phyloP scores from a whole-genome alignment of 2,113 vertebrate genomes.

The Gadus macrocephalus region DNA sequence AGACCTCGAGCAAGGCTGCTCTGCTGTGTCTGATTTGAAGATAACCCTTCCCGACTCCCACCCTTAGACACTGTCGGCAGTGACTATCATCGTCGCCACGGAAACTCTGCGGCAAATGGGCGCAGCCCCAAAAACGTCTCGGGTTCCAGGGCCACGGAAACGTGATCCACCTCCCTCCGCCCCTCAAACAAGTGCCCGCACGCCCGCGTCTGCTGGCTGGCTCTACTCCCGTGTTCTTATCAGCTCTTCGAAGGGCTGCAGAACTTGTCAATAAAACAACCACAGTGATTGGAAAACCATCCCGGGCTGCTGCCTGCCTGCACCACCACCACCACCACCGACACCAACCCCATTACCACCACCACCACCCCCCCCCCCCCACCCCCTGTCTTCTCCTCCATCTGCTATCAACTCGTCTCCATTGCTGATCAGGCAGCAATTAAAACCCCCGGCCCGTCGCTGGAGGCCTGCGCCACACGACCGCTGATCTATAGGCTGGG shows the following conservation, averaged over 20 bases:
- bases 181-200: slow-evolving; percentile 15
- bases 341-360: background rate
- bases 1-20: no score
- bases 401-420: slow-evolving; percentile 33
- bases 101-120: background rate
- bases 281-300: slow-evolving; percentile 57
- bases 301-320: background rate
- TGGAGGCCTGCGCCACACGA: slow-evolving; percentile 35
- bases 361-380: slow-evolving; percentile 11
- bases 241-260: slow-evolving; percentile 58
- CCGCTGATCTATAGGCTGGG: slow-evolving; percentile 73
- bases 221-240: slow-evolving; percentile 56
- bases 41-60: background rate
- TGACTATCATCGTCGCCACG: slow-evolving; percentile 5
- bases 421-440: slow-evolving; percentile 58
- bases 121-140: slow-evolving; percentile 25
- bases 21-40: no score
- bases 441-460: slow-evolving; percentile 53
- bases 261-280: slow-evolving; percentile 68
- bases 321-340: background rate
- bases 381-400: slow-evolving; percentile 15
- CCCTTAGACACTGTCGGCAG: slow-evolving; percentile 17
- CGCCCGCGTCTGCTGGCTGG: background rate
- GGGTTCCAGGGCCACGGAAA: slow-evolving; percentile 56
- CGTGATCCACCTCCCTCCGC: slow-evolving; percentile 52